Conservation (phyloP, 2,888 invertebrate species). For the Euzophera pinguis region DNA sequence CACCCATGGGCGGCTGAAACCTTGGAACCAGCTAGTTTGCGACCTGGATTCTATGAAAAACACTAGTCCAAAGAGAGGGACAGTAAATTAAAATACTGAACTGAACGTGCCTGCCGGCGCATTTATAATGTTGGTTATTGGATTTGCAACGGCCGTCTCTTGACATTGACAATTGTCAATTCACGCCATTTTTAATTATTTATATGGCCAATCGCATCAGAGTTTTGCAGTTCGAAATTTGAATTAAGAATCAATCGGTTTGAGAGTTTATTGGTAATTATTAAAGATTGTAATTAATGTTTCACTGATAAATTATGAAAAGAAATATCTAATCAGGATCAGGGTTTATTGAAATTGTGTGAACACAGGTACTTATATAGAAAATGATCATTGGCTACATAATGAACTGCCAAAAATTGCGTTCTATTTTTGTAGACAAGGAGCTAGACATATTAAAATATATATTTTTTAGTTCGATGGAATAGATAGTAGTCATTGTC, state of each 20-base stretch:
- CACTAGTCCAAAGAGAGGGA: not conserved
- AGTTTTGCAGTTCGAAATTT: not conserved
- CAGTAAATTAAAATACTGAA: not conserved
- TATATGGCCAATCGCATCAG: not conserved
- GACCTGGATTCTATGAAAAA: too few species aligned
- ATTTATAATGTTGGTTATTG: conserved; percentile 9
- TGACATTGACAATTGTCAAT: conserved; percentile 7
- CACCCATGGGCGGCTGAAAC: too few species aligned
- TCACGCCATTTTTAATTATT: conserved; percentile 3
- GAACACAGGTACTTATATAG: not conserved
- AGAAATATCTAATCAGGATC: too few species aligned
- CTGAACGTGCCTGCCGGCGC: conserved; percentile 7
- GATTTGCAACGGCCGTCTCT: not conserved
- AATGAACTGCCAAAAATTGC: conserved; percentile 7
- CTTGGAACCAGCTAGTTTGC: too few species aligned
- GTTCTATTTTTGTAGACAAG: not conserved
- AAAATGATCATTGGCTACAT: not conserved
- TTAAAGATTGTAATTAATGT: not conserved
- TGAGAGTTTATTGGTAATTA: not conserved
- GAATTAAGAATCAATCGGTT: not conserved
- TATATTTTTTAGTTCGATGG: too few species aligned
- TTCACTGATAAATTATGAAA: too few species aligned
- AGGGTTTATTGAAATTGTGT: too few species aligned
- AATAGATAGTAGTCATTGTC: too few species aligned
- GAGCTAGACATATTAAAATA: not conserved